Evolutionary conservation across 2,797 vertebrate genomes (phyloP), one percentile per base, ranked within the genome.

Genomic region (Syndactyla subalaris): DNA sequence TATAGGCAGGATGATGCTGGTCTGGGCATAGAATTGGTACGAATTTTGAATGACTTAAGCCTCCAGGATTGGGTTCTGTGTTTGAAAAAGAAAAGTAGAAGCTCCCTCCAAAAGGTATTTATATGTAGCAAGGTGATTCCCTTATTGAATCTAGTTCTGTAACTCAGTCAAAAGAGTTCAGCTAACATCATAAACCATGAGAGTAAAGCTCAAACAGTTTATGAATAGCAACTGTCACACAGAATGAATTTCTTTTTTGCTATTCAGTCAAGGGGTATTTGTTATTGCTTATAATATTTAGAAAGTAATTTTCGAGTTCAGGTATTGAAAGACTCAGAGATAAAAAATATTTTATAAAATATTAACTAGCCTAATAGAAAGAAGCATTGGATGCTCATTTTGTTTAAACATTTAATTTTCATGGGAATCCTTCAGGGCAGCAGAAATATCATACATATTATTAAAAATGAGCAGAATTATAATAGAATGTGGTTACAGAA

Each of bases 381-480:
- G 46, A 96, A 86, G 74, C 38, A 83, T 61, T 70, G 73, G 32
- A 51, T 78, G 70, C 85, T 93, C 77, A 72, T 95, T 97, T 96
- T 96, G 93, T 94, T 97, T 97, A 95, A 96, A 93, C 65, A 85
- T 94, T 91, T 95, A 94, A 96, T 97, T 97, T 97, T 94, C 90
- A 94, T 51, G 45, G 71, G 79, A 91, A 75, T 96, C 92, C 96
- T 95, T 95, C 74, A 94, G 94, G 95, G 92, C 88, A 96, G 51
- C 27, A 95, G 51, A 84, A 91, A 93, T 96, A 78, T 51, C n/a
- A 72, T 48, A 88, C 79, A 83, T 54, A 91, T 95, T 97, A 94
- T 89, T 97, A 72, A 85, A 92, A 97, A 96, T 91, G 71, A 90
- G 75, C 32, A 51, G 85, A 92, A 92, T 92, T 95, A 76, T 74